Conservation (phyloP, 2,113 vertebrate genomes). For the Halichoerus grypus region DNA sequence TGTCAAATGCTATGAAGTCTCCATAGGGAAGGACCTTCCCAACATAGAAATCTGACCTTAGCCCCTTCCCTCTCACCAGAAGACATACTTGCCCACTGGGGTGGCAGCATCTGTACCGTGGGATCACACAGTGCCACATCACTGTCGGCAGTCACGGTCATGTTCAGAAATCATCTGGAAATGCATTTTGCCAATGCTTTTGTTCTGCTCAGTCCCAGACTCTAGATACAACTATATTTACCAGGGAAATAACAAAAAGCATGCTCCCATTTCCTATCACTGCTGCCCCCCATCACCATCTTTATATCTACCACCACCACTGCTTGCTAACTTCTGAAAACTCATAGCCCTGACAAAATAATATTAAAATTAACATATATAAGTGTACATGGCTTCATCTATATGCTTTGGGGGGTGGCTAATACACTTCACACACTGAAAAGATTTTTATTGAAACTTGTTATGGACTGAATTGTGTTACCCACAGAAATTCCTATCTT, state of each 20-base stretch:
- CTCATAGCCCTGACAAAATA: not conserved
- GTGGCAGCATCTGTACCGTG: not conserved
- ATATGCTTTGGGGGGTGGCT: not conserved
- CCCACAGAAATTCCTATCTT: not conserved
- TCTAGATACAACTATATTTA: not conserved
- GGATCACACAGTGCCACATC: not conserved
- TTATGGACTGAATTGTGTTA: not conserved
- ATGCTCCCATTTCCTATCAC: too few species aligned
- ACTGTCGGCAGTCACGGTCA: not conserved
- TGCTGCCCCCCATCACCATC: not conserved
- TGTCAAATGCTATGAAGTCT: conserved; percentile 41
- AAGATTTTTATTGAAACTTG: not conserved
- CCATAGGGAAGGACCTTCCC: not conserved
- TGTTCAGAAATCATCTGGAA: conserved; percentile 25
- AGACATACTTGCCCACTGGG: not conserved
- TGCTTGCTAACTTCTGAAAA: not conserved
- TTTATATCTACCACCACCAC: not conserved
- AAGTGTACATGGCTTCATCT: not conserved
- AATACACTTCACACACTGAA: not conserved
- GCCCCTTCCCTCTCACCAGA: not conserved
- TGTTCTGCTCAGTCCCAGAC: not conserved
- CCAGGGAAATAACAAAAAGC: not conserved
- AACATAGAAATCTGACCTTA: not conserved
- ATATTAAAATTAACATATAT: not conserved
- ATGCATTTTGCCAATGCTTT: not conserved